phyloP scores from a whole-genome alignment of 1,140 invertebrate genomes.

The Oscheius sp. region DNA sequence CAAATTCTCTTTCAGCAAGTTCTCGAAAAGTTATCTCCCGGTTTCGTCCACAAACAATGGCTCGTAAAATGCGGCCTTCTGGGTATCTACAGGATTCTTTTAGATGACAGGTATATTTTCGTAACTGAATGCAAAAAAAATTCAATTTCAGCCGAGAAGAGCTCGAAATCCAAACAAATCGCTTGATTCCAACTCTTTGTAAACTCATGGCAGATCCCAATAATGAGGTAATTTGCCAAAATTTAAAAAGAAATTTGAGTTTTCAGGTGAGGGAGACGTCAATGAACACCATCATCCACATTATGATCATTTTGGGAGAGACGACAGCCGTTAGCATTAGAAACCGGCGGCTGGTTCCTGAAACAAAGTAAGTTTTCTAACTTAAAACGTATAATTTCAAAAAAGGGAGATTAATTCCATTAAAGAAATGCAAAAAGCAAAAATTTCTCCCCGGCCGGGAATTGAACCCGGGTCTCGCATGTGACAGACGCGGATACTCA shows the following conservation, averaged over 20 bases:
- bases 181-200: not conserved
- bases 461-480: conserved; percentile 50
- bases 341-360: not conserved
- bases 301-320: not conserved
- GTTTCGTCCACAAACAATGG: not conserved
- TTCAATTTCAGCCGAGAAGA: not conserved
- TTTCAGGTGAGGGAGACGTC: not conserved
- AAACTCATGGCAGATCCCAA: conserved; percentile 3
- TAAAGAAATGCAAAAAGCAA: too few species aligned
- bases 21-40: not conserved
- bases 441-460: too few species aligned
- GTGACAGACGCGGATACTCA: conserved; percentile 51
- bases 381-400: too few species aligned
- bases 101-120: too few species aligned
- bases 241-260: not conserved
- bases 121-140: too few species aligned
- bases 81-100: not conserved
- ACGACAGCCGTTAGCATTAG: not conserved
- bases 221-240: not conserved
- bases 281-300: not conserved
- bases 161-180: not conserved
- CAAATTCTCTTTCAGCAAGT: not conserved
- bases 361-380: not conserved
- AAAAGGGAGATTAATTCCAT: too few species aligned
- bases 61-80: not conserved